These are phyloP conservation scores for Mobula birostris DNA, from an alignment of 2,113 vertebrate species.

Conservation along the genomic window DNA sequence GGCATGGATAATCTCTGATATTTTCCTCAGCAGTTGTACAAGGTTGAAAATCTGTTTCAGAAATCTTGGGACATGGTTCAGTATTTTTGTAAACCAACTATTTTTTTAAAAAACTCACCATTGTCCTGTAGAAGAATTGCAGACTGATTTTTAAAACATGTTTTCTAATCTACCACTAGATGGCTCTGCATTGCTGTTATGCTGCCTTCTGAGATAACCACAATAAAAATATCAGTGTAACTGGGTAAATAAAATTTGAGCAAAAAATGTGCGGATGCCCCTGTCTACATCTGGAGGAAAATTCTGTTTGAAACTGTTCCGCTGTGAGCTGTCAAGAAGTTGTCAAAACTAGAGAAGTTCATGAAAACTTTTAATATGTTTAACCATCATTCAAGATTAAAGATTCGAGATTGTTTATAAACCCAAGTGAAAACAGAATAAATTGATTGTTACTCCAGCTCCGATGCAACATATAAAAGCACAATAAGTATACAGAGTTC, in stretches of 20 bases:
- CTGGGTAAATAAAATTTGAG: background rate
- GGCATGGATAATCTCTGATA: background rate
- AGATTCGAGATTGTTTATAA: too few relatives aligned
- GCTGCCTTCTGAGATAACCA: background rate
- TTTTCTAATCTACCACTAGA: background rate
- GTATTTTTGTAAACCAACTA: background rate
- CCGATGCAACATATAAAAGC: too few relatives aligned
- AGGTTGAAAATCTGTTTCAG: background rate
- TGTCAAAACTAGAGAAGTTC: too few relatives aligned
- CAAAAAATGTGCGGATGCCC: background rate
- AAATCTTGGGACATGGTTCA: background rate
- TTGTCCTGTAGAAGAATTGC: background rate
- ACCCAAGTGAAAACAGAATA: too few relatives aligned
- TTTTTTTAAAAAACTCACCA: background rate
- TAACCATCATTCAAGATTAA: too few relatives aligned
- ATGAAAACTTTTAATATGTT: too few relatives aligned
- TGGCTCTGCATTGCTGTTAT: background rate
- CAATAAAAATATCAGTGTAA: background rate
- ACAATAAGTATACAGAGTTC: too few relatives aligned
- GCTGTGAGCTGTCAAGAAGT: background rate
- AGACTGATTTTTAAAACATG: background rate
- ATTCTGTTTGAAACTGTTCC: background rate
- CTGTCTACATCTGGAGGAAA: background rate
- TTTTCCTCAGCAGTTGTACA: background rate
- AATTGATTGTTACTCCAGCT: too few relatives aligned